Evolutionary conservation across 2,888 invertebrate species (phyloP), one percentile per base, ranked within the genome.

Genomic region (Platycheirus rosarum): DNA sequence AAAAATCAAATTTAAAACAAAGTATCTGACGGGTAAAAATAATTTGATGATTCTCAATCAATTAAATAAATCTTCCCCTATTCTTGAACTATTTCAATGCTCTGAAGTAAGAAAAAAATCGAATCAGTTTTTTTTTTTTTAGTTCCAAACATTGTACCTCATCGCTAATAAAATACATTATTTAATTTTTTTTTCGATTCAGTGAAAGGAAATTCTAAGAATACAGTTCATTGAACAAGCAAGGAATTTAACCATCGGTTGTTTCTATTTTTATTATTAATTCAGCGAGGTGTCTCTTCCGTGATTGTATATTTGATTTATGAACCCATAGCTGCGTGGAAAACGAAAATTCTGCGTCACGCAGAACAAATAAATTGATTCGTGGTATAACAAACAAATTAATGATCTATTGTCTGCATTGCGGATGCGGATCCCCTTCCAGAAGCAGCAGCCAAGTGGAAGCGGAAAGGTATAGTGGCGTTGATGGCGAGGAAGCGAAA

Each of bases 311-410:
- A 40, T 57, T 57, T 57, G 55, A 57, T 57, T 57, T 57, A 57
- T 57, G 55, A 57, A 26, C 14, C 23, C 55, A 40, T 40, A 57
- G 23, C 8, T 35, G 55, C n/a, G n/a, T 37, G 13, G 37, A 57
- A 62, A 62, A 35, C 26, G 13, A 76, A 32, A 55, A 26, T 23
- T 5, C 32, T 23, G 35, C 44, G 44, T 44, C 60, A 60, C 60
- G 60, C 42, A 37, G 32, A 57, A 62, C 66, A 42, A 62, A 73
- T 78, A 78, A 60, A 78, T 78, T 78, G 60, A 73, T 78, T 68
- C 66, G 44, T 62, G 62, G 60, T 35, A 18, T 60, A 73, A 49
- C 48, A 51, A 32, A 53, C 73, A 73, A 73, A 78, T 78, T 73
- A 68, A 68, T 53, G 66, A 78, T 68, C 48, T 29, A 46, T 32